These are phyloP conservation scores for Pachypeltis micranthus DNA, from an alignment of 1,140 invertebrate genomes.

Conservation along the genomic window DNA sequence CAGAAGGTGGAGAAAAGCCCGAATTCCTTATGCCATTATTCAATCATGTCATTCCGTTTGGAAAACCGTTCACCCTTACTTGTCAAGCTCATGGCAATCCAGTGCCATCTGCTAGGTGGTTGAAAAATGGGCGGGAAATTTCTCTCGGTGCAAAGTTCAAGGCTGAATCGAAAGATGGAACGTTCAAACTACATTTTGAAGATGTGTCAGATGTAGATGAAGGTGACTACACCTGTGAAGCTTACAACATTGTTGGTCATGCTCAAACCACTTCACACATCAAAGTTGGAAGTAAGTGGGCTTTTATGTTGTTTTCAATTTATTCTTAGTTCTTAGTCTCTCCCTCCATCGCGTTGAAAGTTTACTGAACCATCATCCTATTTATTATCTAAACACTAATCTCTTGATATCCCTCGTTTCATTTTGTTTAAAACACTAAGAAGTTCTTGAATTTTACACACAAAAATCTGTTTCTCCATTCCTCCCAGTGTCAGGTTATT, in stretches of 20 bases:
- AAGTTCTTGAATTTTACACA: no score
- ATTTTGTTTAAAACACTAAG: no score
- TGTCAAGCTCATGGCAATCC: slow-evolving; percentile 77
- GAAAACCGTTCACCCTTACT: slow-evolving; percentile 64
- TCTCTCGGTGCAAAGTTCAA: slow-evolving; percentile 54
- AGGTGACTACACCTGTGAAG: slow-evolving; percentile 93
- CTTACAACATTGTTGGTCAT: slow-evolving; percentile 81
- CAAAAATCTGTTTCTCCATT: no score
- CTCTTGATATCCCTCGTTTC: no score
- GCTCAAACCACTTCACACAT: slow-evolving; percentile 73
- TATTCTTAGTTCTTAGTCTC: no score
- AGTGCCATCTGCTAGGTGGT: slow-evolving; percentile 76
- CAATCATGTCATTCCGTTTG: slow-evolving; percentile 68
- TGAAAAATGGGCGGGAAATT: slow-evolving; percentile 81
- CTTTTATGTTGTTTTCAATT: no score
- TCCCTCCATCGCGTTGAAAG: no score
- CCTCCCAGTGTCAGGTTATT: no score
- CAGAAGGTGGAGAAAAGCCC: slow-evolving; percentile 78
- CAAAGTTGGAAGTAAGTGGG: slow-evolving; percentile 71
- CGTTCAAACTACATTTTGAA: slow-evolving; percentile 74
- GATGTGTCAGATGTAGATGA: slow-evolving; percentile 87
- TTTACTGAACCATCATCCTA: no score
- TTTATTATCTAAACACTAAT: no score
- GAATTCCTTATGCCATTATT: slow-evolving; percentile 78
- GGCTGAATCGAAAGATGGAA: slow-evolving; percentile 60